Conservation (phyloP, 2,113 vertebrate species). For the Plestiodon gilberti region DNA sequence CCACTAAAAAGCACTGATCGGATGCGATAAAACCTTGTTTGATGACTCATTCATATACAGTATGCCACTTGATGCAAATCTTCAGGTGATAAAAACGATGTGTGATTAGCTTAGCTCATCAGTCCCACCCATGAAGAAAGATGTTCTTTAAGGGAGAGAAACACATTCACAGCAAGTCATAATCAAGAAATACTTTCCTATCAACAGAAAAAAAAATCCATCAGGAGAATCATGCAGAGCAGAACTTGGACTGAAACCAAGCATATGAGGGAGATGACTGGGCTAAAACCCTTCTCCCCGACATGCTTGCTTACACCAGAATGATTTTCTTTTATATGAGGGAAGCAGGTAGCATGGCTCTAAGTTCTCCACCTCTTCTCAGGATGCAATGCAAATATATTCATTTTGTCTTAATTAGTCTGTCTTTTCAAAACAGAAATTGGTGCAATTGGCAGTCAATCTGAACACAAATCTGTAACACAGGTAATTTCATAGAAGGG, state of each 20-base stretch:
- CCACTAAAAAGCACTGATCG: not conserved
- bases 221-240: not conserved
- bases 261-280: not conserved
- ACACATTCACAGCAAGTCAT: not conserved
- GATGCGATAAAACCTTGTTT: not conserved
- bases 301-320: not conserved
- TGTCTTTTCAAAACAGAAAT: not conserved
- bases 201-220: not conserved
- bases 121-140: not conserved
- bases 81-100: too few species aligned
- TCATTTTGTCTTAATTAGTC: not conserved
- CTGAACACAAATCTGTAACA: fast-evolving
- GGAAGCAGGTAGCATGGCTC: not conserved
- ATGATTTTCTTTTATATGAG: not conserved
- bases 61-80: not conserved
- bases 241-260: not conserved
- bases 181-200: not conserved
- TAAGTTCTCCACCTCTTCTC: not conserved
- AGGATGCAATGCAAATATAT: not conserved
- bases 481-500: not conserved
- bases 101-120: too few species aligned
- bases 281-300: not conserved
- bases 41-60: not conserved
- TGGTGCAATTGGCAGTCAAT: not conserved
- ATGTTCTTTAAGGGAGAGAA: not conserved